Base-by-base conservation (phyloP, 2,888 invertebrate genomes). In the Alloplasta piceator region DNA sequence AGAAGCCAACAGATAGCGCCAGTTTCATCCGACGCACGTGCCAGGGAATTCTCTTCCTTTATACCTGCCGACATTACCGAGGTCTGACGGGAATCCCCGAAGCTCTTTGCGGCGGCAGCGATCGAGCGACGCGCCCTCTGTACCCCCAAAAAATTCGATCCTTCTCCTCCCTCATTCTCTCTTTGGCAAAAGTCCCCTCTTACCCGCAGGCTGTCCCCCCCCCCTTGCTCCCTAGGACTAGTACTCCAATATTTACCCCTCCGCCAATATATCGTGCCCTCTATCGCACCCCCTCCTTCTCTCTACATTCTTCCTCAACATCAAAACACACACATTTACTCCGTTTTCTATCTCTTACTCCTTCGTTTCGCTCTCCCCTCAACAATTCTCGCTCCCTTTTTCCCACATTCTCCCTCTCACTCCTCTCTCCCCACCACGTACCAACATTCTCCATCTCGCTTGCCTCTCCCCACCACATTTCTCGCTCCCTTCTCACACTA, bases 121-220 rank as follows among this genome's bases (percentile, higher is more conserved):
- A 87, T 87, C 88, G 87, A 87, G 85, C 87, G 88, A 85, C 84
- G 88, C 85, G 80, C 84, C 75, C 61, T 82, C 81, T 86, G 80
- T 85, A 82, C 85, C 83, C 75, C 78, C 39, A 68, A 55, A 26
- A 41, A 52, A 58, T 63, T 7, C 48, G n/a, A 68, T 70, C 52
- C 70, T 67, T 77, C 75, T 50, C 36, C 36, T 58, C 71, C 52
- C 70, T 67, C 74, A 72, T 50, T 16, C 36, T 58, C 71, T 60
- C 81, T 74, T 26, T 26, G 26, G 26, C 26, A 26, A 26, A 26
- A 26, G 3, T 26, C 26, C 26, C 26, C 26, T 26, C 73, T 75
- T 63, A 26, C 39, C 38, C 52, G 55, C 60, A 64, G 9, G 14
- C 61, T 64, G 50, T 46, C 60, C 43, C 63, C 12, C 66, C 55